phyloP scores from a whole-genome alignment of 1,140 invertebrate genomes.

The Cydia strobilella region DNA sequence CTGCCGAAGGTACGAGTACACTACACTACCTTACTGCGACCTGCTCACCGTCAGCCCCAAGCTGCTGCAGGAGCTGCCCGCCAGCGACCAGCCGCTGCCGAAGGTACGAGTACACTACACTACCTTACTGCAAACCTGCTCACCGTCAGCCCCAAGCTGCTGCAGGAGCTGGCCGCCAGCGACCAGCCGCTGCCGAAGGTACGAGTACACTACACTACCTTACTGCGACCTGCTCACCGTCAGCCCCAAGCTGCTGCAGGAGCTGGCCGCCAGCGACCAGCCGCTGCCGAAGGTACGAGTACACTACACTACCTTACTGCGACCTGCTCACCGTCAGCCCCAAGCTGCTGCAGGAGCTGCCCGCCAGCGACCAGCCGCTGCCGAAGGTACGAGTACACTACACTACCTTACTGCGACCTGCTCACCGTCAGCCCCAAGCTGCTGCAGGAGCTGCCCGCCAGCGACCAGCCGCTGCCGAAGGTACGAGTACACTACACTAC shows the following conservation, averaged over 20 bases:
- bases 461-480: slow-evolving; percentile 82
- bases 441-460: slow-evolving; percentile 90
- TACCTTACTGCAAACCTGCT: slow-evolving; percentile 98
- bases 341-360: slow-evolving; percentile 91
- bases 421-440: slow-evolving; percentile 97
- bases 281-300: slow-evolving; percentile 80
- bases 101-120: too few species aligned
- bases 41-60: slow-evolving; percentile 97
- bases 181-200: slow-evolving; percentile 81
- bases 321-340: slow-evolving; percentile 99
- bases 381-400: too few species aligned
- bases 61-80: slow-evolving; percentile 90
- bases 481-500: too few species aligned
- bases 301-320: too few species aligned
- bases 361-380: slow-evolving; percentile 84
- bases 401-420: too few species aligned
- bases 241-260: slow-evolving; percentile 92
- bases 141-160: slow-evolving; percentile 95
- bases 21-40: too few species aligned
- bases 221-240: slow-evolving; percentile 99
- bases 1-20: slow-evolving; percentile 81
- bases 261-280: slow-evolving; percentile 87
- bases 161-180: slow-evolving; percentile 90
- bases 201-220: too few species aligned
- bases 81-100: slow-evolving; percentile 82